Base-by-base conservation (phyloP, 1,140 invertebrate species). In the Trachymyrmex cornetzi region DNA sequence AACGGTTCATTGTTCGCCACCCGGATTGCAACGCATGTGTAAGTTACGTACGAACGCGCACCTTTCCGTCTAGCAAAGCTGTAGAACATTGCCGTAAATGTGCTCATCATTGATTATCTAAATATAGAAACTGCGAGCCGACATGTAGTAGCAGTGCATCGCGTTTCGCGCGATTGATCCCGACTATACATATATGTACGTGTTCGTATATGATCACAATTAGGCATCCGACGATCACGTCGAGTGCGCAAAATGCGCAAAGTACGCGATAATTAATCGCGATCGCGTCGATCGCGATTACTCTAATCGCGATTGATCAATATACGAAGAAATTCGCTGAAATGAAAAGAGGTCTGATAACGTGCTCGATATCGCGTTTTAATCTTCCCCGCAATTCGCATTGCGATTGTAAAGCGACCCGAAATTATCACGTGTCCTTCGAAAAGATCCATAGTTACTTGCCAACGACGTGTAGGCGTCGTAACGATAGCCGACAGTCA, bases 21-120 rank as follows among this genome's bases (percentile, higher is more conserved):
- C 24, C 22, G 67, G 55, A 38, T 61, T 12, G 59, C 38, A n/a
- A 30, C 14, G 27, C 38, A 12, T 44, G 38, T 48, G 22, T 69
- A 24, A 48, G 38, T 50, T 34, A 44, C 48, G 16, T 61, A 19
- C 55, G 55, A 53, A 59, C 34, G 66, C 57, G 34, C 24, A 59
- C 16, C 69, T 82, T 67, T 67, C 64, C 59, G 55, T 63, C 80
- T 63, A 77, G 30, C 27, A 72, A 77, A 88, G 64, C 72, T 64
- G 22, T 80, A 81, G 82, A 90, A 85, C 87, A 84, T 90, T 90
- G 67, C 87, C 82, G 89, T 77, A 87, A 91, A 91, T 86, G 87
- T 90, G 67, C 59, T 85, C 90, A 61, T 63, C 90, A 91, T 91
- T 90, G 90, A 91, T 91, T 91, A 90, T 91, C 90, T 91, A 91